phyloP scores from a whole-genome alignment of 1,140 invertebrate genomes.

The Trichogramma pretiosum region DNA sequence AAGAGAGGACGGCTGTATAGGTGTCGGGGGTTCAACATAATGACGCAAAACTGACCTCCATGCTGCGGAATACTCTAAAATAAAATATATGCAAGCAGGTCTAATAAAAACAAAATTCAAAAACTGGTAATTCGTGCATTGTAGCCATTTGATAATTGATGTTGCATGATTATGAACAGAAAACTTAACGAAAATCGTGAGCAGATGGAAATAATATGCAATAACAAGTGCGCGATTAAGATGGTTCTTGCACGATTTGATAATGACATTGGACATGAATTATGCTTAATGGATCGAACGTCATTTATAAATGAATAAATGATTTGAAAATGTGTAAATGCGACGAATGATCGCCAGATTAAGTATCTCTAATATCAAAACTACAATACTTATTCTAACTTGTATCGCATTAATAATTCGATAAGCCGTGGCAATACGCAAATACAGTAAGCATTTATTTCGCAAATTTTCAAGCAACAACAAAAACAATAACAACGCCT shows the following conservation, averaged over 20 bases:
- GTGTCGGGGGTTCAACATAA: conserved; percentile 35
- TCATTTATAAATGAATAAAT: no score
- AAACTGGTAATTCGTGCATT: conserved; percentile 10
- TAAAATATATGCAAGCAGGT: conserved; percentile 39
- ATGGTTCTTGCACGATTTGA: conserved; percentile 4
- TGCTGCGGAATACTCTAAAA: conserved; percentile 44
- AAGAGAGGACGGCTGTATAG: conserved; percentile 14
- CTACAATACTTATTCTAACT: no score
- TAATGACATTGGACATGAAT: no score
- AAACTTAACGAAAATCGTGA: conserved; percentile 6
- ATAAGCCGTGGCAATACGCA: no score
- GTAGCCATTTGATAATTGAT: conserved; percentile 4
- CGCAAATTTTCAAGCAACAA: no score
- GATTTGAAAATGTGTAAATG: no score
- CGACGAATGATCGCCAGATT: no score
- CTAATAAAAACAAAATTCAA: conserved; percentile 19
- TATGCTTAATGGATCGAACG: no score
- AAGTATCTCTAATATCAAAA: no score
- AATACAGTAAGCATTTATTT: no score
- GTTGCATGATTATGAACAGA: conserved; percentile 5
- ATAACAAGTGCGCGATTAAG: background rate
- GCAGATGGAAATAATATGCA: background rate
- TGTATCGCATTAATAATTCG: no score
- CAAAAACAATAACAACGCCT: no score
- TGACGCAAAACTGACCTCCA: conserved; percentile 44